Base-by-base conservation (phyloP, 2,888 invertebrate genomes). In the Apotomis capreana region DNA sequence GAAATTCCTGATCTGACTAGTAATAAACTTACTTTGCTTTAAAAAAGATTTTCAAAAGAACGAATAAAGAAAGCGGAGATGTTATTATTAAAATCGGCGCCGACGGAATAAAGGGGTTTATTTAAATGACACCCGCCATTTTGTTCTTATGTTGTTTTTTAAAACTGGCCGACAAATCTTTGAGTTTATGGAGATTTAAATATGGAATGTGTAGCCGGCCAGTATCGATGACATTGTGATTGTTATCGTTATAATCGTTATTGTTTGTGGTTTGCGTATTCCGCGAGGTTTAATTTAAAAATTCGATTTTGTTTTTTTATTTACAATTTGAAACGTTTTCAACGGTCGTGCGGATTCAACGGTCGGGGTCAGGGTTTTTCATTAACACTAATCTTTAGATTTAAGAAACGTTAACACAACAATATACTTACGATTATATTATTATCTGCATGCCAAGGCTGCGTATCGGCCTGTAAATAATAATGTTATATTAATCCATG, bases 1-100 rank as follows among this genome's bases (percentile, higher is more conserved):
- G 91, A 90, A 90, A 90, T 90, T 90, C 91, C 91, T 90, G 92
- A 91, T 92, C 90, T 84, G 92, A 91, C 90, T 92, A 91, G 91
- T 85, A 92, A 92, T 92, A 91, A 92, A 92, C 86, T 90, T 88
- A 86, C 87, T 84, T 83, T 83, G 86, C 84, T 84, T 89, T 89
- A 87, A 89, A 87, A 86, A 83, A 83, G 82, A 87, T 89, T 87
- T 68, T 89, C 89, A 90, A 90, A 90, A 89, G 88, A 90, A 89
- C 84, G 87, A 86, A 89, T 89, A 89, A 89, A 89, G 87, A 88
- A 86, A 85, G 81, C 84, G 80, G 84, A 88, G 84, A 89, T 86
- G 89, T 84, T 86, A 81, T 89, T 89, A 88, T 89, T 89, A 88
- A 89, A 89, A 87, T 87, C 80, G 78, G 79, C 81, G 83, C 83